Base-by-base conservation (phyloP, 2,888 invertebrate genomes). In the Ornithoptera alexandrae region DNA sequence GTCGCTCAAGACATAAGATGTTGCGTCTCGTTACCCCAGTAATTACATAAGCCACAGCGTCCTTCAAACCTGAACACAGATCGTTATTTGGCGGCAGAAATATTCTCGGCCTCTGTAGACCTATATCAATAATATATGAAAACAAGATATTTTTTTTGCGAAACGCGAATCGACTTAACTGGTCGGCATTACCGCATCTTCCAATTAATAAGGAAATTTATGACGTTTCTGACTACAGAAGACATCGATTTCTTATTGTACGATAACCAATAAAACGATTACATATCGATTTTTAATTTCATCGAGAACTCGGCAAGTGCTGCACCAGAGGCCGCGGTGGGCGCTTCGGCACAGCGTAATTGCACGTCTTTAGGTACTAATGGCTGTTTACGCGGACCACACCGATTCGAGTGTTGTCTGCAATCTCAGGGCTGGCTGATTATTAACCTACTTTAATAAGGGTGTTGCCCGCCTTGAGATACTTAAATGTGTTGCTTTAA, bases 281-380 rank as follows among this genome's bases (percentile, higher is more conserved):
- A 42, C 60, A 59, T 69, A 69, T 50, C 30, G 66, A 66, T 66
- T 69, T 69, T 69, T 69, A 50, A 66, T 65, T 66, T 56, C 30
- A 62, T 69, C 66, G 62, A 56, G 46, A 62, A 62, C 50, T 20
- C 42, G 58, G 62, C 50, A 62, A 66, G 57, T 66, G 62, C 30
- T 50, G 20, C 53, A 36, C 60, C 20, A 39, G 39, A 64, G 50
- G 63, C 60, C 24, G 58, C 61, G 22, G 39, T 60, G 24, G 53
- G 53, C 39, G 15, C 50, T 58, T 8, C 36, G n/a, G 30, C 24
- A 36, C 66, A 46, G 53, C 30, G 20, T 70, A 67, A 70, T 70
- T 66, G 67, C 56, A 67, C 18, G 59, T 63, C 57, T 62, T 62
- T 59, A 63, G 10, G 20, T 12, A 59, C 24, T 62, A 70, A 66